Percentiles rank a stretch among this genome's conserved stretches.
Conservation (phyloP, 2,888 invertebrate species). For the Mythimna loreyi region DNA sequence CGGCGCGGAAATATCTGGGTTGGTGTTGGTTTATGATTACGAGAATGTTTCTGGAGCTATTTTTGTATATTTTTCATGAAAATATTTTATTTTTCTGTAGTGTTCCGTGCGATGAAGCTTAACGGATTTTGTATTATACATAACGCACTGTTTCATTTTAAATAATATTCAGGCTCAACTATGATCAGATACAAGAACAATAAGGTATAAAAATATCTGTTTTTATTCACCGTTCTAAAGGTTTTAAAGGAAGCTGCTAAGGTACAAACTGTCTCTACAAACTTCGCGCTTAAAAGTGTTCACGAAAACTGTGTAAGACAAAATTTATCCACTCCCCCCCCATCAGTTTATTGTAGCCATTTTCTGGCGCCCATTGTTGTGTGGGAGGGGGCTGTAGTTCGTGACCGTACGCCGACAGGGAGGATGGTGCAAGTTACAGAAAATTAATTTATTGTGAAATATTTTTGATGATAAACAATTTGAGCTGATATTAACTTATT, state of each 20-base stretch:
- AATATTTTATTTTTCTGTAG: background rate
- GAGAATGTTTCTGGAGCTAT: background rate
- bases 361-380: constrained; percentile 71
- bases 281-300: constrained; percentile 57
- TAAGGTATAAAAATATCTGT: too few relatives aligned
- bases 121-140: background rate
- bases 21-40: constrained; percentile 36
- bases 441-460: background rate
- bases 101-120: background rate
- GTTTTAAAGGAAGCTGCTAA: too few relatives aligned
- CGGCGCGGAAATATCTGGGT: constrained; percentile 42
- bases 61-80: constrained; percentile 4
- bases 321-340: constrained; percentile 69
- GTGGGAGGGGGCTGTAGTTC: constrained; percentile 67
- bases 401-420: constrained; percentile 60
- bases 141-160: background rate
- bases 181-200: too few relatives aligned
- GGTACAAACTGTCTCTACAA: constrained; percentile 22
- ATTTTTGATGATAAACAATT: background rate
- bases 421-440: constrained; percentile 44
- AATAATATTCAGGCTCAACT: background rate
- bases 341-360: constrained; percentile 75
- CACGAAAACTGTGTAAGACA: constrained; percentile 65
- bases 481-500: too few relatives aligned
- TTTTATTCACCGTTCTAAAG: too few relatives aligned